Percentiles rank a stretch among this genome's conserved stretches.
Conservation (phyloP, 2,797 vertebrate genomes). For the Anniella stebbinsi region DNA sequence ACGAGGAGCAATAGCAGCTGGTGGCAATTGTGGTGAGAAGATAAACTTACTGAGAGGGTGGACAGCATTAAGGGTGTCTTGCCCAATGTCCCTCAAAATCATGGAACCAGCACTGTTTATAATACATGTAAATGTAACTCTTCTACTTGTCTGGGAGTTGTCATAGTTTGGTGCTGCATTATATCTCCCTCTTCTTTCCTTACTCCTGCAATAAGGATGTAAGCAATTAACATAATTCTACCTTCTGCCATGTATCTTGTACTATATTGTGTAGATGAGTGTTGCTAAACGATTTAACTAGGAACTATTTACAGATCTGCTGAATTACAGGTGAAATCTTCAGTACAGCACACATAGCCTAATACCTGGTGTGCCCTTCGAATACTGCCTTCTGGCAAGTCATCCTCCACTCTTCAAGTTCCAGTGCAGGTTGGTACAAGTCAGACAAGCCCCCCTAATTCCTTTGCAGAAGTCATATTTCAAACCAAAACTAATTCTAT, state of each 20-base stretch:
- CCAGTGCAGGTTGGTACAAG: slow-evolving; percentile 30
- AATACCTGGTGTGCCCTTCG: slow-evolving; percentile 30
- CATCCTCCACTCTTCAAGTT: slow-evolving; percentile 24
- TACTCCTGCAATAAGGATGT: background rate
- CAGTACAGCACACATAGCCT: background rate
- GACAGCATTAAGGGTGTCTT: too few relatives aligned
- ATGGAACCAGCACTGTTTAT: background rate
- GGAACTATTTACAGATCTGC: slow-evolving; percentile 22
- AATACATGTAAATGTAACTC: background rate
- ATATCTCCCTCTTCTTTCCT: background rate
- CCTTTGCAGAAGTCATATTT: slow-evolving; percentile 39
- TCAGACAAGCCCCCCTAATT: slow-evolving; percentile 24
- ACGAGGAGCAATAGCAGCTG: too few relatives aligned
- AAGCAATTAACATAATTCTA: background rate
- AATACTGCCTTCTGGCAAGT: slow-evolving; percentile 29
- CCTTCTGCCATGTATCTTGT: background rate
- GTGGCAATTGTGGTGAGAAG: too few relatives aligned
- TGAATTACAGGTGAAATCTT: slow-evolving; percentile 16
- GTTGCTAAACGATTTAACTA: slow-evolving; percentile 4
- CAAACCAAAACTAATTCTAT: slow-evolving; percentile 21
- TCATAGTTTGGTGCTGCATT: background rate
- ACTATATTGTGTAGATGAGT: background rate
- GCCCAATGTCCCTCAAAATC: too few relatives aligned
- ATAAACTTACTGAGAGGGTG: too few relatives aligned
- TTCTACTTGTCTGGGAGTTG: background rate